Percentiles rank a stretch among this genome's conserved stretches.
phyloP scores from a whole-genome alignment of 2,888 invertebrate genomes.

The Matsumyia berberina region DNA sequence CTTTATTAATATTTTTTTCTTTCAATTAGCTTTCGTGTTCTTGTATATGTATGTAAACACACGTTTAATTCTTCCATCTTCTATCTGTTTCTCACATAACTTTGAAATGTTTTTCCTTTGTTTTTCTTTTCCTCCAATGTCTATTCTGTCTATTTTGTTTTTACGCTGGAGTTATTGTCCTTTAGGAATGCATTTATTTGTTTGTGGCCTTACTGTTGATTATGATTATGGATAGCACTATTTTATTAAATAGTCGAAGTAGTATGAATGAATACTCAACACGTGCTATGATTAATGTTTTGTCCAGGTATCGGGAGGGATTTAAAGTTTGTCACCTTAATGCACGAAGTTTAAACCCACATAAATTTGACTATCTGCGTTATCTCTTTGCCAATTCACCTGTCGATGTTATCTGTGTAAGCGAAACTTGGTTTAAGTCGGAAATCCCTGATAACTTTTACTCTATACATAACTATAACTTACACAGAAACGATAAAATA shows the following conservation, averaged over 20 bases:
- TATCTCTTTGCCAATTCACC: not conserved
- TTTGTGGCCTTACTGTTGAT: not conserved
- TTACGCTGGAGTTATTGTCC: not conserved
- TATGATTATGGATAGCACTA: not conserved
- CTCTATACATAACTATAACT: not conserved
- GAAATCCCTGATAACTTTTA: not conserved
- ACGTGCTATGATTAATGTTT: not conserved
- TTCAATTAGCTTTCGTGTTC: no score
- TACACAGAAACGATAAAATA: not conserved
- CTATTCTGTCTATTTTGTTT: not conserved
- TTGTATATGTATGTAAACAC: no score
- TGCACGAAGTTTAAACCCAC: not conserved
- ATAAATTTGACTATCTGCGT: not conserved
- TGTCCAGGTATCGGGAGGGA: not conserved
- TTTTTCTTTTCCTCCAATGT: no score
- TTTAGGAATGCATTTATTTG: not conserved
- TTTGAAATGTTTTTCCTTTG: no score
- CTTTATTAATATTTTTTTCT: no score
- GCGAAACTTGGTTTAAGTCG: not conserved
- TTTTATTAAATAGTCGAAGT: not conserved
- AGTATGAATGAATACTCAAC: not conserved
- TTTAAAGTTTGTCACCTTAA: conserved; percentile 2
- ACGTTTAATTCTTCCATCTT: no score
- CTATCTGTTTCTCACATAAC: no score
- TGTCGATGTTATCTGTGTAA: not conserved